Conservation (phyloP, 2,888 invertebrate genomes). For the Rotaria socialis region DNA sequence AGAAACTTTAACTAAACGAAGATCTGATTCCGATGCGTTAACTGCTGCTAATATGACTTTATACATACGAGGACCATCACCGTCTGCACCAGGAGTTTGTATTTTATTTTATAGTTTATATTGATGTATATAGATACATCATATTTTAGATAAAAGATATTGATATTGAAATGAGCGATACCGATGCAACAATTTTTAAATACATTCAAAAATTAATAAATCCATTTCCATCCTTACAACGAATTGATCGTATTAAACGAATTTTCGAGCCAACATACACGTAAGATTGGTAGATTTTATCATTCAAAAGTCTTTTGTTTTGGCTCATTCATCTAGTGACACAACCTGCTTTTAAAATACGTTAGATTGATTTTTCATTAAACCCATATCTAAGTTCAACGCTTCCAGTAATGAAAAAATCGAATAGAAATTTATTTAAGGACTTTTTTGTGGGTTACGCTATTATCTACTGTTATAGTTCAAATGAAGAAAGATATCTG, state of each 20-base stretch:
- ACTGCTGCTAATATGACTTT: slow-evolving; percentile 1
- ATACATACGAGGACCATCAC: slow-evolving; percentile 31
- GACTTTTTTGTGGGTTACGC: too few species aligned
- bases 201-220: slow-evolving; percentile 80
- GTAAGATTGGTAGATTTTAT: not conserved
- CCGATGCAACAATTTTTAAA: slow-evolving; percentile 86
- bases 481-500: too few species aligned
- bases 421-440: too few species aligned
- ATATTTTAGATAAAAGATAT: slow-evolving; percentile 67
- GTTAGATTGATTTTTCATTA: too few species aligned
- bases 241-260: slow-evolving; percentile 72
- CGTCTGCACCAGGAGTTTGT: not conserved
- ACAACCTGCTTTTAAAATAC: too few species aligned
- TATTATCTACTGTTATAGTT: too few species aligned
- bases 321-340: too few species aligned
- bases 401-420: too few species aligned
- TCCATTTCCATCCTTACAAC: slow-evolving; percentile 68
- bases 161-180: slow-evolving; percentile 75
- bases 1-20: not conserved
- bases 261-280: slow-evolving; percentile 95
- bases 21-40: not conserved
- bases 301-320: too few species aligned
- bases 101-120: not conserved
- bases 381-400: too few species aligned
- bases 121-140: not conserved